Evolutionary conservation across 2,113 vertebrate genomes (phyloP), one percentile per base, ranked within the genome.

Genomic region (Turnix velox): DNA sequence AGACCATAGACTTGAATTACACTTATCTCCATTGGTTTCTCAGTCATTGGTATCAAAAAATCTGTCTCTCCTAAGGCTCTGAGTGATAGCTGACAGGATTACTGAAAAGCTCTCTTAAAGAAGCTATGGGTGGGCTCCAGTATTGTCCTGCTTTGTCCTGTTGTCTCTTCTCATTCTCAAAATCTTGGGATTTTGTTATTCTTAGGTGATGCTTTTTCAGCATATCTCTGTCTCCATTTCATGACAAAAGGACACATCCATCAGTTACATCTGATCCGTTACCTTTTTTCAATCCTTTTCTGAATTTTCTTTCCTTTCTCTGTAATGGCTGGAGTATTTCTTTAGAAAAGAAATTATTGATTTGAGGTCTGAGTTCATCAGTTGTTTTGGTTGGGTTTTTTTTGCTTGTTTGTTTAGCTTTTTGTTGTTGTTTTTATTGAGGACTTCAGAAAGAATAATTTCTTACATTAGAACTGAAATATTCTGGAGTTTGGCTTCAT

Each of bases 201-300:
- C 65, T 67, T 46, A 17, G 3, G 9, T 52, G 17, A 62, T 52
- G 8, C 11, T 66, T 87, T 87, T 25, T 83, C 20, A 25, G 12
- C 10, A 22, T 4, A 24, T 6, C 14, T 45, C 12, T 86, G 40
- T 20, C 30, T 45, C 31, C n/a, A 22, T 48, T 78, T 82, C n/a
- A 19, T 16, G 22, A 37, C 35, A 30, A 37, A 12, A 80, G 51
- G 62, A 19, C 0, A 0, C 9, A n/a, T 74, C 14, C 6, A 5
- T 18, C 35, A 74, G 18, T 45, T 49, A 24, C 8, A 62, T 49
- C 14, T 83, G 45, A 74, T 46, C n/a, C 37, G 5, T 35, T 40
- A 42, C 42, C 4, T 49, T 69, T 69, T 16, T 73, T 73, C 4
- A 10, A 40, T 35, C 18, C 14, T 66, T 9, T 63, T 33, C 45